Evolutionary conservation across 2,113 vertebrate species (phyloP).

Genomic region (Rhabdomys dilectus): DNA sequence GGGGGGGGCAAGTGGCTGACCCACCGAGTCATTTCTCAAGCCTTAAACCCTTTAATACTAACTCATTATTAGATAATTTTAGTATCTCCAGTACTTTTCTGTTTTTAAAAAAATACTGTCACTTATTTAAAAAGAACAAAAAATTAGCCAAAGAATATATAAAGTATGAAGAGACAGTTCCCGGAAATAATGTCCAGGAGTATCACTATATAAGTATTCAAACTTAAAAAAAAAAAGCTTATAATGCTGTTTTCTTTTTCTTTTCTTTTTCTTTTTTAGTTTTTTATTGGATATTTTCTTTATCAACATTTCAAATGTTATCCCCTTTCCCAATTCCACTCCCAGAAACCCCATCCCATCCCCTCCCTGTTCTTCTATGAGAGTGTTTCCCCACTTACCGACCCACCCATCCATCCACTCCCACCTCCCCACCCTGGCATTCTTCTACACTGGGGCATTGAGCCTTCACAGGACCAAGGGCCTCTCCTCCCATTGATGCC

Average conservation of each 20-base stretch:
- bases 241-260: background rate
- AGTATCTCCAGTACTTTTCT: slow-evolving; percentile 51
- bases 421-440: too few species aligned
- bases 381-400: too few species aligned
- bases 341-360: too few species aligned
- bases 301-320: too few species aligned
- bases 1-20: background rate
- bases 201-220: slow-evolving; percentile 27
- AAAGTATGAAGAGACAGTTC: background rate
- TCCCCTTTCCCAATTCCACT: too few species aligned
- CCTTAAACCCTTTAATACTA: background rate
- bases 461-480: too few species aligned
- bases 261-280: too few species aligned
- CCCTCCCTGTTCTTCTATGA: too few species aligned
- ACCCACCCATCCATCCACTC: too few species aligned
- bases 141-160: slow-evolving; percentile 33
- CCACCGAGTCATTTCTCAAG: background rate
- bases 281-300: too few species aligned
- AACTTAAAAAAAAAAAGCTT: slow-evolving; percentile 38
- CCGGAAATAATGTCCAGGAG: background rate
- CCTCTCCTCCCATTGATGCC: too few species aligned
- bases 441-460: too few species aligned
- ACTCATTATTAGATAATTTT: slow-evolving; percentile 6
- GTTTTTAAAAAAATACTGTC: background rate
- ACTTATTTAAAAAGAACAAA: background rate